phyloP scores from a whole-genome alignment of 2,113 vertebrate species.

The Indicator indicator region DNA sequence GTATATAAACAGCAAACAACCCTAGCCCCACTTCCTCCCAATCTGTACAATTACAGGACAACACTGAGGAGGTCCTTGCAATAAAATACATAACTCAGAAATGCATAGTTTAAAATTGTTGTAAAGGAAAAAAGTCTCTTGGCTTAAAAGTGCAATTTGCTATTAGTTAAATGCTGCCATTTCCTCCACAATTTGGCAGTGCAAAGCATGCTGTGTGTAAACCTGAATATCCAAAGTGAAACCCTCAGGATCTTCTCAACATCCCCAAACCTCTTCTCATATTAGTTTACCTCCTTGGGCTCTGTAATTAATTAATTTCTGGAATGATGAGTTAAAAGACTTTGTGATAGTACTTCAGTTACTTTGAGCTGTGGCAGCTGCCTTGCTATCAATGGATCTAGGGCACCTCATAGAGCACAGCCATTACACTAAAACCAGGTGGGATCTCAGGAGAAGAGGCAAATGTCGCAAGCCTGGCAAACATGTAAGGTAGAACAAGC shows the following conservation, averaged over 20 bases:
- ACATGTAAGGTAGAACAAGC: neutral
- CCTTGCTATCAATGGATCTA: neutral
- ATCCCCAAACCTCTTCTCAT: neutral
- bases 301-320: neutral
- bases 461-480: neutral
- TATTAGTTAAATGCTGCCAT: neutral
- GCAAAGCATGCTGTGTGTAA: neutral
- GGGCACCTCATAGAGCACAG: neutral
- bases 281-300: neutral
- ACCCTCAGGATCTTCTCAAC: neutral
- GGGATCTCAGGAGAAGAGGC: neutral
- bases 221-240: neutral
- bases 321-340: neutral
- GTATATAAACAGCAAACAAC: neutral
- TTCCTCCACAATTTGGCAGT: neutral
- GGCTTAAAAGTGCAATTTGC: neutral
- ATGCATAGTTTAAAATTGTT: neutral
- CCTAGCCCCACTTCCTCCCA: neutral
- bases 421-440: neutral
- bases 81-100: neutral
- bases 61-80: neutral
- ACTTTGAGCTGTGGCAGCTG: neutral
- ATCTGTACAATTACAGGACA: neutral
- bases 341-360: neutral
- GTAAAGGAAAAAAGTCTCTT: neutral